A percentile compares a stretch with the other conserved stretches of the same genome.
These are phyloP conservation scores for Heloderma charlesbogerti DNA, from an alignment of 2,113 vertebrate species.

Conservation along the genomic window DNA sequence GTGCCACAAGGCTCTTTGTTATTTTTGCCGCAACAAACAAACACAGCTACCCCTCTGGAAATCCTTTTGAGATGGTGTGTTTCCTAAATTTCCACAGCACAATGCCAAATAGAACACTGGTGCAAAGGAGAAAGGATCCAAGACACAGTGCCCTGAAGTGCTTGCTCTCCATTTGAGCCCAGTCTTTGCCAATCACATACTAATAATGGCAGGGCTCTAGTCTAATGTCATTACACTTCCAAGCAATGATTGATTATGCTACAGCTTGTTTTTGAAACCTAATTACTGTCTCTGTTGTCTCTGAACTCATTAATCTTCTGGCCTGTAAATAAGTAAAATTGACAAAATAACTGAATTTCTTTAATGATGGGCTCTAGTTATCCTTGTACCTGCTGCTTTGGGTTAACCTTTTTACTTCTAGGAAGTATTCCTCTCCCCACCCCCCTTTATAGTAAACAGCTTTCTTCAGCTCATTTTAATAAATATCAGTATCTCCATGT, in stretches of 20 bases:
- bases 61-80: conserved; percentile 62
- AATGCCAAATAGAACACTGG: conserved; percentile 41
- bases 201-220: conserved; percentile 86
- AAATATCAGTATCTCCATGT: conserved; percentile 63
- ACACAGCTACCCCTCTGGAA: too few relatives aligned
- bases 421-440: conserved; percentile 77
- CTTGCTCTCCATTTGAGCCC: conserved; percentile 74
- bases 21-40: too few relatives aligned
- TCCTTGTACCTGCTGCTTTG: conserved; percentile 90
- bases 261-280: conserved; percentile 95
- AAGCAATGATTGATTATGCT: conserved; percentile 97
- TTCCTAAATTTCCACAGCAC: conserved; percentile 65
- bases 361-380: conserved; percentile 93
- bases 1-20: too few relatives aligned
- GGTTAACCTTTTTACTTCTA: conserved; percentile 92
- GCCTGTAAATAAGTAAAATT: conserved; percentile 98
- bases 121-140: conserved; percentile 77
- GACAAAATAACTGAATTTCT: conserved; percentile 98
- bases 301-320: conserved; percentile 93
- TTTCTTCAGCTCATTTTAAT: conserved; percentile 79
- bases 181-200: conserved; percentile 81
- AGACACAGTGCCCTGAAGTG: conserved; percentile 74
- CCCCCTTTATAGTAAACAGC: conserved; percentile 81
- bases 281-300: conserved; percentile 94
- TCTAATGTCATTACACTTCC: conserved; percentile 85